phyloP scores from a whole-genome alignment of 2,113 vertebrate species.

The Grus americana region DNA sequence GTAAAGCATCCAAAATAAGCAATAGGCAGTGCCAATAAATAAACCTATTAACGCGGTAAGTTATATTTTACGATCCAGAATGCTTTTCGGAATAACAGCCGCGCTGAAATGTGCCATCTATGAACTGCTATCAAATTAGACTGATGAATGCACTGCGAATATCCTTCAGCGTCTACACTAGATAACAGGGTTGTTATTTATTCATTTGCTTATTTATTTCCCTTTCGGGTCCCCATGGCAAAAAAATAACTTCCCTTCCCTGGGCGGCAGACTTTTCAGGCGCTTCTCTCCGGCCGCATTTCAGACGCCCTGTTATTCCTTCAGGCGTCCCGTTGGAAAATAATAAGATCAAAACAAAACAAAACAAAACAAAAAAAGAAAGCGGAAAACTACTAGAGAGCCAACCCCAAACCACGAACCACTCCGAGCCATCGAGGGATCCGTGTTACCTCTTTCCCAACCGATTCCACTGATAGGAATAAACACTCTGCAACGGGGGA shows the following conservation, averaged over 20 bases:
- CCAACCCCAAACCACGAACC: background rate
- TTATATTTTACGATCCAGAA: slow-evolving; percentile 83
- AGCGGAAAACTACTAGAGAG: background rate
- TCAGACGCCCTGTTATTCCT: background rate
- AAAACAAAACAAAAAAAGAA: background rate
- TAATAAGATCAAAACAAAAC: background rate
- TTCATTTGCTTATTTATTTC: slow-evolving; percentile 24
- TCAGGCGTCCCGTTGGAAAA: background rate
- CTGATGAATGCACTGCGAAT: slow-evolving; percentile 46
- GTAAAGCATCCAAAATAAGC: slow-evolving; percentile 84
- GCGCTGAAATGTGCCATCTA: slow-evolving; percentile 67
- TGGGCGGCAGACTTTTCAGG: background rate
- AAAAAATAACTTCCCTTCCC: background rate
- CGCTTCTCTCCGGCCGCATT: background rate
- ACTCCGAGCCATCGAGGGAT: background rate
- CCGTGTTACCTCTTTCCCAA: background rate
- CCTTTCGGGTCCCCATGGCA: background rate
- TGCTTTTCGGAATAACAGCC: slow-evolving; percentile 74
- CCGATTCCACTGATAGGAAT: background rate
- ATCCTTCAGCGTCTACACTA: slow-evolving; percentile 43
- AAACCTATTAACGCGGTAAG: slow-evolving; percentile 83
- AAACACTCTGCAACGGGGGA: background rate
- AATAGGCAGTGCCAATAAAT: slow-evolving; percentile 83
- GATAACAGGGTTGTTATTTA: slow-evolving; percentile 43
- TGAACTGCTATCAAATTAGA: slow-evolving; percentile 62